Conservation (phyloP, 2,113 vertebrate species). For the Neogobius melanostomus region DNA sequence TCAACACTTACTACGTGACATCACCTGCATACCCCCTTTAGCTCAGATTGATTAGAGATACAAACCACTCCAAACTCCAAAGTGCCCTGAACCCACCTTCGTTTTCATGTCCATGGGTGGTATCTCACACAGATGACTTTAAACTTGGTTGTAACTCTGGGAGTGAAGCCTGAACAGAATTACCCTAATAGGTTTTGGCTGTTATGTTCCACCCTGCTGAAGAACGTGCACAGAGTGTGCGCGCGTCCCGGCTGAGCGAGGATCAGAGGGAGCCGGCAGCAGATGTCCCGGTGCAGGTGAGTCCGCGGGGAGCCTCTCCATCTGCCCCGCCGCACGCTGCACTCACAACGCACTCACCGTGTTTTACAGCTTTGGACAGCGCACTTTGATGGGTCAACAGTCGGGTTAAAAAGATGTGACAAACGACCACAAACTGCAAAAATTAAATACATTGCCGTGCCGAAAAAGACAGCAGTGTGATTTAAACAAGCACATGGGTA, state of each 20-base stretch:
- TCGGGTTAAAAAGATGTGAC: slow-evolving; percentile 3
- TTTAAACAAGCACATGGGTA: too few species aligned
- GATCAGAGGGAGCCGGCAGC: slow-evolving; percentile 51
- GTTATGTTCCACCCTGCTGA: neutral
- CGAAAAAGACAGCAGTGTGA: too few species aligned
- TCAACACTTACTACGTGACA: too few species aligned
- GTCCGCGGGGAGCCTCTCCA: slow-evolving; percentile 40
- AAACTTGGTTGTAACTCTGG: neutral
- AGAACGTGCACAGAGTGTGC: neutral
- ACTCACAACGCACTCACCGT: slow-evolving; percentile 8
- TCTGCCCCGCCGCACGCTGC: slow-evolving; percentile 32
- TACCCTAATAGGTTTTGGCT: slow-evolving; percentile 6
- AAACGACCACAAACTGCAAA: neutral
- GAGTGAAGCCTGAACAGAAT: neutral
- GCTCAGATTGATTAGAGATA: too few species aligned
- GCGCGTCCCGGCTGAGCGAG: slow-evolving; percentile 21
- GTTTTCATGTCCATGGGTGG: neutral
- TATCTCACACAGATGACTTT: neutral
- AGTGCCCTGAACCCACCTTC: neutral
- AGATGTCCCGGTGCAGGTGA: slow-evolving; percentile 54
- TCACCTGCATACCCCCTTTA: too few species aligned
- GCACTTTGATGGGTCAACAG: slow-evolving; percentile 23
- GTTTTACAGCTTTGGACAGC: slow-evolving; percentile 18
- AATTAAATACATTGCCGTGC: neutral
- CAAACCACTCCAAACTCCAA: too few species aligned